These are phyloP conservation scores for Aplidium turbinatum DNA, from an alignment of 23 tunicate genomes.

Conservation along the genomic window DNA sequence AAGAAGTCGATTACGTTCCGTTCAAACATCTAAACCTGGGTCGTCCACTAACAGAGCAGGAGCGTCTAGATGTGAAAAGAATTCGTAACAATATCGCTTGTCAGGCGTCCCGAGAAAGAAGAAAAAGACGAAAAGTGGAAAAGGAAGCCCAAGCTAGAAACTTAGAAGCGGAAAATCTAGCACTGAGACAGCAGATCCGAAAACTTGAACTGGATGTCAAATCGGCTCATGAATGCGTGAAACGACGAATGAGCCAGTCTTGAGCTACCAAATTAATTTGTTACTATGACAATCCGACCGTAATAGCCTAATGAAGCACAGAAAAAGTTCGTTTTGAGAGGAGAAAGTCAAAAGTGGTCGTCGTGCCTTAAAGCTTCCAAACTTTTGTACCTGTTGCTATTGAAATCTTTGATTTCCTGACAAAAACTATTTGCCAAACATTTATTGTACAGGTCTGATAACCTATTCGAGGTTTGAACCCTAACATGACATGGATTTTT, in stretches of 20 bases:
- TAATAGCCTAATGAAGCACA: too few relatives aligned
- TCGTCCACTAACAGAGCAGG: constrained; percentile 17
- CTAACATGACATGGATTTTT: too few relatives aligned
- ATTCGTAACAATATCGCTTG: constrained; percentile 70
- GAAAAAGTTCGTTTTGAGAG: too few relatives aligned
- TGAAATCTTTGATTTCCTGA: too few relatives aligned
- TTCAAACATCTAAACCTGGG: neutral
- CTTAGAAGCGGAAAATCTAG: constrained; percentile 17
- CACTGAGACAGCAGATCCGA: constrained; percentile 22
- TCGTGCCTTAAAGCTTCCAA: too few relatives aligned
- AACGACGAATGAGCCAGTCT: constrained; percentile 10
- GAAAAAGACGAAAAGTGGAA: constrained; percentile 42
- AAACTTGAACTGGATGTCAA: constrained; percentile 30
- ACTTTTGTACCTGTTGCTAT: too few relatives aligned
- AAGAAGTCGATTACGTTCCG: constrained; percentile 3
- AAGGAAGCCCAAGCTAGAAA: constrained; percentile 4
- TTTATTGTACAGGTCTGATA: too few relatives aligned
- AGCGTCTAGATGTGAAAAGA: constrained; percentile 30
- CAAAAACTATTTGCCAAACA: too few relatives aligned
- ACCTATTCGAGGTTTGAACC: too few relatives aligned
- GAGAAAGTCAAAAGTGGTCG: too few relatives aligned
- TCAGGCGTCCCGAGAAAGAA: constrained; percentile 41
- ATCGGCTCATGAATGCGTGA: neutral
- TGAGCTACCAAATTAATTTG: too few relatives aligned
- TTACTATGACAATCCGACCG: too few relatives aligned